Base-by-base conservation (phyloP, 1,140 invertebrate species). In the Solenopsis invicta region DNA sequence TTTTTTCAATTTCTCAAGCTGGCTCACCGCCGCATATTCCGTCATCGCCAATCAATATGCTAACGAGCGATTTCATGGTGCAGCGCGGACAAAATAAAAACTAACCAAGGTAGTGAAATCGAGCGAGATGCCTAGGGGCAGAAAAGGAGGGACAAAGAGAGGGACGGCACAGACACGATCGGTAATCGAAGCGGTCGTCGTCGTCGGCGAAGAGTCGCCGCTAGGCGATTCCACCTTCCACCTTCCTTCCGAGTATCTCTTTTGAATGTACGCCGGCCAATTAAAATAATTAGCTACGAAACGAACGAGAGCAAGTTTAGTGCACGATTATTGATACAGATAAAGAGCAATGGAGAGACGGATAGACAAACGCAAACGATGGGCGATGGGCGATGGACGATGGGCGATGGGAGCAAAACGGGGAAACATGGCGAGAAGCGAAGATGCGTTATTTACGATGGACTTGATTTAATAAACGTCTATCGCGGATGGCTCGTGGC, bases 21-120 rank as follows among this genome's bases (percentile, higher is more conserved):
- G 76, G 88, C 81, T 89, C 87, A 92, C 88, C 89, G 86, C 86
- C 52, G 90, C 89, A 90, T 62, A 62, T 94, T 91, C 92, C 94
- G 94, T 95, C 94, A 95, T 94, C 93, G 92, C 93, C 94, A 95
- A 95, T 95, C 94, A 95, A 95, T 95, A 95, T 95, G 93, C 92
- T 94, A 95, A 95, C 93, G 93, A 94, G 94, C 90, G 91, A 93
- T 93, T 92, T 90, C 88, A 77, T 89, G 86, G 72, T 85, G 37
- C 29, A n/a, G 21, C 34, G 48, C 13, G 45, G 18, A 37, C 75
- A 87, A 69, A 85, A 88, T 56, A 81, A 88, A 87, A 69, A 56
- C 34, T 29, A 24, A 48, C 12, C 16, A 37, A 50, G 21, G 72
- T 34, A 29, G 45, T 61, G 72, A 77, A 61, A 86, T 29, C 69